Percentiles rank a stretch among this genome's conserved stretches.
Evolutionary conservation across 2,797 vertebrate species (phyloP).

Genomic region (Eurystomus glaucurus): DNA sequence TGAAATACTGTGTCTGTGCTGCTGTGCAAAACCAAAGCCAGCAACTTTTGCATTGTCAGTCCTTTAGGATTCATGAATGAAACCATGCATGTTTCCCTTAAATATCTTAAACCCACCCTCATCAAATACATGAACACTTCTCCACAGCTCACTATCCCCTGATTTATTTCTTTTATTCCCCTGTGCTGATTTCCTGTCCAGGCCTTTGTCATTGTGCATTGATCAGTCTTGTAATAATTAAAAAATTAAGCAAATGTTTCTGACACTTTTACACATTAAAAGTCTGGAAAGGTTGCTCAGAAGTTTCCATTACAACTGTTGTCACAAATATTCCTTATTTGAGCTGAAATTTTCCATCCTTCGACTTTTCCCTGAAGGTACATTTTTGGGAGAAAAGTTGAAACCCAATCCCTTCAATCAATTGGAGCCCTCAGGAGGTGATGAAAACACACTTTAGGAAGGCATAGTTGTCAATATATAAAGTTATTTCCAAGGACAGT

Average conservation of each 20-base stretch:
- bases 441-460: background rate
- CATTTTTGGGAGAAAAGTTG: background rate
- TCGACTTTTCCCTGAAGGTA: background rate
- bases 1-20: background rate
- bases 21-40: background rate
- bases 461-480: background rate
- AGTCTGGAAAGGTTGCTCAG: background rate
- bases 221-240: background rate
- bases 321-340: background rate
- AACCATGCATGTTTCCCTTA: background rate
- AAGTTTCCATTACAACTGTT: background rate
- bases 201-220: background rate
- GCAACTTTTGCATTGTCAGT: background rate
- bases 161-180: background rate
- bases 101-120: background rate
- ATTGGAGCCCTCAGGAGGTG: background rate
- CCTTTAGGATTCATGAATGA: background rate
- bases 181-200: background rate
- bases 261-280: background rate
- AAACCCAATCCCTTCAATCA: background rate
- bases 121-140: background rate
- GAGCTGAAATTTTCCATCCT: background rate
- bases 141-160: background rate
- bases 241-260: background rate
- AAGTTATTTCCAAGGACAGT: background rate